These are phyloP conservation scores for Cygnus buccinator DNA, from an alignment of 2,113 vertebrate species.

Conservation along the genomic window DNA sequence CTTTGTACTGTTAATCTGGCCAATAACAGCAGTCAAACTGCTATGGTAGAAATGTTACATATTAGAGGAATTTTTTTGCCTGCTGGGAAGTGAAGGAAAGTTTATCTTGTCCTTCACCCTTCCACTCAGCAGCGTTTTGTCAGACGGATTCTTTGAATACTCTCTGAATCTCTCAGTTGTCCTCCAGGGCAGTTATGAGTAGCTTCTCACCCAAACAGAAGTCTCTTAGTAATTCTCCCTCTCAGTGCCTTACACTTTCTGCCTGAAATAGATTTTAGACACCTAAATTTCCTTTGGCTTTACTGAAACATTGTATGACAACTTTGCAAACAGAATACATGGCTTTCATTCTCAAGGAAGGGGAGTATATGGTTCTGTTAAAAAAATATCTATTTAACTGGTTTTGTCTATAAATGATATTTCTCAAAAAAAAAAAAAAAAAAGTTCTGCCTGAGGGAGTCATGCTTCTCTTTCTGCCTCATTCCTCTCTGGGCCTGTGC, in stretches of 20 bases:
- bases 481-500: not conserved
- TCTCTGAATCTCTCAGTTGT: not conserved
- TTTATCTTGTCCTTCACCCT: not conserved
- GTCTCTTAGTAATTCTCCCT: not conserved
- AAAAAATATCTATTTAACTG: not conserved
- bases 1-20: not conserved
- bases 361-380: not conserved
- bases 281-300: not conserved
- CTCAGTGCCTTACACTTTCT: not conserved
- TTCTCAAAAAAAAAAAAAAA: not conserved
- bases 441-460: not conserved
- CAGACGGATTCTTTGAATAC: not conserved
- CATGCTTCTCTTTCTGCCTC: not conserved
- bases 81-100: not conserved
- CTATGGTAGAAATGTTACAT: not conserved
- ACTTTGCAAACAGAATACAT: not conserved
- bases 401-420: not conserved
- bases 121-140: not conserved
- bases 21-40: fast-evolving
- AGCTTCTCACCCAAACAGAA: not conserved
- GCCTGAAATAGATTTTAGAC: not conserved
- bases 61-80: not conserved
- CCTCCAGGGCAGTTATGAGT: not conserved
- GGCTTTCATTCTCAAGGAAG: not conserved
- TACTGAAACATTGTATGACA: not conserved